phyloP scores from a whole-genome alignment of 2,113 vertebrate species.

The Pterocles gutturalis region DNA sequence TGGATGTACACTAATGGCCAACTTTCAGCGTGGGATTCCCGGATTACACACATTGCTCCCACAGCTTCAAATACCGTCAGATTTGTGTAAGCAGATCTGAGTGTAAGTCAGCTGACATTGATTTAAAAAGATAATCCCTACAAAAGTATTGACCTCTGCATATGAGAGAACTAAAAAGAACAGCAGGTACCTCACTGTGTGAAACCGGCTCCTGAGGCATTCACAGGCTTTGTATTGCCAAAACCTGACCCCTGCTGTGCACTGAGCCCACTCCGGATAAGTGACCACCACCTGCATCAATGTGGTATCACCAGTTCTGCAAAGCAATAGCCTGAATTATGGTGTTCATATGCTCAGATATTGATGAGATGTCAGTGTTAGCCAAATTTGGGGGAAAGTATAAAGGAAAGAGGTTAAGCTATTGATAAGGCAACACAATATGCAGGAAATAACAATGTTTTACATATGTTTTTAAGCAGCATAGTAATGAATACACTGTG shows the following conservation, averaged over 20 bases:
- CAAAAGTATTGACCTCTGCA: conserved; percentile 54
- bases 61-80: conserved; percentile 36
- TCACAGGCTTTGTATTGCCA: neutral
- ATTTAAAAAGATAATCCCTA: conserved; percentile 62
- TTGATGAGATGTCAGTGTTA: neutral
- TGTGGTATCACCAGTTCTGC: neutral
- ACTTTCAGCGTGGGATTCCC: conserved; percentile 32
- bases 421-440: neutral
- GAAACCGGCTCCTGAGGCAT: neutral
- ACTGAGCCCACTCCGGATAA: neutral
- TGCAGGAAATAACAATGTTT: neutral
- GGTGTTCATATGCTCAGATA: neutral
- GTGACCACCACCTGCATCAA: neutral
- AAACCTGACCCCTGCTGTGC: neutral
- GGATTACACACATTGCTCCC: neutral
- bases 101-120: conserved; percentile 28
- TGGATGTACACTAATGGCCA: neutral
- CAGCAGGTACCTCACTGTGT: neutral
- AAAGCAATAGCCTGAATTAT: neutral
- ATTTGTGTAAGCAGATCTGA: conserved; percentile 46
- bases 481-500: neutral
- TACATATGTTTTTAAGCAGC: neutral
- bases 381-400: neutral
- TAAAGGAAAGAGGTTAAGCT: neutral
- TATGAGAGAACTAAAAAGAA: conserved; percentile 23